Evolutionary conservation across 2,113 vertebrate genomes (phyloP).

Genomic region (Cromileptes altivelis): DNA sequence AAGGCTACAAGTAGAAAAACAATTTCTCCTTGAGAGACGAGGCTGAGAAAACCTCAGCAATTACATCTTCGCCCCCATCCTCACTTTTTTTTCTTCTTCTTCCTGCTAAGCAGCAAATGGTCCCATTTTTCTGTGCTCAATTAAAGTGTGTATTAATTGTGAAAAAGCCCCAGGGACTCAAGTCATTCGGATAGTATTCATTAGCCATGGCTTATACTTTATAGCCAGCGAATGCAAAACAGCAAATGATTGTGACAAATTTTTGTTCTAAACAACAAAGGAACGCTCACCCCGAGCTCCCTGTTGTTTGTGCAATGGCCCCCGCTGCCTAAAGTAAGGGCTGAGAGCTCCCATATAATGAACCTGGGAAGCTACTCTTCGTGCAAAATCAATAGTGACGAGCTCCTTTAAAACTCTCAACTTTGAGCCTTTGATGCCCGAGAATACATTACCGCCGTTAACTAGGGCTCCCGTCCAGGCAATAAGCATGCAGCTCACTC

Average conservation of each 20-base stretch:
- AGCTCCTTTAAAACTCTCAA: slow-evolving; percentile 78
- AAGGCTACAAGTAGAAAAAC: slow-evolving; percentile 51
- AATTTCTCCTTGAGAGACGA: slow-evolving; percentile 57
- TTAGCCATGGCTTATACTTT: slow-evolving; percentile 65
- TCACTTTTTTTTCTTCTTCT: background rate
- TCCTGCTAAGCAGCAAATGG: slow-evolving; percentile 46
- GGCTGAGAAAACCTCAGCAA: slow-evolving; percentile 41
- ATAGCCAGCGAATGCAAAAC: slow-evolving; percentile 63
- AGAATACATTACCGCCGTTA: slow-evolving; percentile 75
- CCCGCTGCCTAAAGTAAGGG: slow-evolving; percentile 43
- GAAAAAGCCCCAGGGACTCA: slow-evolving; percentile 45
- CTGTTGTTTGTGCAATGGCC: slow-evolving; percentile 62
- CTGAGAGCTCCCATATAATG: slow-evolving; percentile 75
- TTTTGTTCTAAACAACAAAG: slow-evolving; percentile 70
- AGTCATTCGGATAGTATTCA: slow-evolving; percentile 63
- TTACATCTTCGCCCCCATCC: slow-evolving; percentile 40
- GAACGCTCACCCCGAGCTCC: slow-evolving; percentile 33
- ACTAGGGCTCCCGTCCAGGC: slow-evolving; percentile 60
- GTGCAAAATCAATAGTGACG: slow-evolving; percentile 78
- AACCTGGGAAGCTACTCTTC: slow-evolving; percentile 69
- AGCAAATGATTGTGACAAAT: slow-evolving; percentile 62
- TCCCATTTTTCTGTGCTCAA: slow-evolving; percentile 55
- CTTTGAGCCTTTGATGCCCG: slow-evolving; percentile 76
- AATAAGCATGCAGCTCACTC: slow-evolving; percentile 72
- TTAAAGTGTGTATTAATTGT: slow-evolving; percentile 75